Conservation (phyloP, 2,797 vertebrate species). For the Sorex maritimensis region DNA sequence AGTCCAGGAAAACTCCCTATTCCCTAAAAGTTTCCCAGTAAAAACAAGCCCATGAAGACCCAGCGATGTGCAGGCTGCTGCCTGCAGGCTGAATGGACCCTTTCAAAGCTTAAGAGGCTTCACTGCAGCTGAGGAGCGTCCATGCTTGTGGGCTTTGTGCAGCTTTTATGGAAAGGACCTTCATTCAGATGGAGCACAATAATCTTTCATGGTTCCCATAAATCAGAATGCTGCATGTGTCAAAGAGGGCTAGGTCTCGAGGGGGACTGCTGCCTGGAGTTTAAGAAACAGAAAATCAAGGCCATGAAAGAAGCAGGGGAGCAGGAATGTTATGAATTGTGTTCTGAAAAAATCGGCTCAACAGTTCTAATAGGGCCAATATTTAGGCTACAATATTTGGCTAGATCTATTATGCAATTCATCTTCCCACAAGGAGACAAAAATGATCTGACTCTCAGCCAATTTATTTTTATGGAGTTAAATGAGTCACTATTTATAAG, state of each 20-base stretch:
- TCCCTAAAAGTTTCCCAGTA: constrained; percentile 24
- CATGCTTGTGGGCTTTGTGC: not conserved
- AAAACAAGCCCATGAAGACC: constrained; percentile 18
- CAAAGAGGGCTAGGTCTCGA: constrained; percentile 27
- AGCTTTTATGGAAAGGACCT: constrained; percentile 33
- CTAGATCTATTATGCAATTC: constrained; percentile 71
- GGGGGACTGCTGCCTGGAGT: constrained; percentile 49
- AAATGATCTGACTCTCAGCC: constrained; percentile 74
- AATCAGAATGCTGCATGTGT: constrained; percentile 64
- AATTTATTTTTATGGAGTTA: constrained; percentile 79
- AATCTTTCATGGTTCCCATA: constrained; percentile 69
- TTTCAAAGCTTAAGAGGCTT: not conserved
- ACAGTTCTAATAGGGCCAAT: constrained; percentile 76
- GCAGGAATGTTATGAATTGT: constrained; percentile 67
- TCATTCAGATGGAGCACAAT: constrained; percentile 20
- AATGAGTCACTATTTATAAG: constrained; percentile 84
- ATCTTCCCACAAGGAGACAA: constrained; percentile 72
- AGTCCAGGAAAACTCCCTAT: constrained; percentile 47
- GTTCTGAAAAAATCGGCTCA: constrained; percentile 75
- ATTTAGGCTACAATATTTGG: constrained; percentile 83
- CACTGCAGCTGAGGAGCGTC: not conserved
- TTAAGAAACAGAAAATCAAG: constrained; percentile 9
- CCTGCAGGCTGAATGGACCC: not conserved
- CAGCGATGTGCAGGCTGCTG: not conserved
- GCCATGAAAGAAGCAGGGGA: constrained; percentile 37